Evolutionary conservation across 2,113 vertebrate genomes (phyloP), one percentile per base, ranked within the genome.

Genomic region (Lamprotornis superbus): DNA sequence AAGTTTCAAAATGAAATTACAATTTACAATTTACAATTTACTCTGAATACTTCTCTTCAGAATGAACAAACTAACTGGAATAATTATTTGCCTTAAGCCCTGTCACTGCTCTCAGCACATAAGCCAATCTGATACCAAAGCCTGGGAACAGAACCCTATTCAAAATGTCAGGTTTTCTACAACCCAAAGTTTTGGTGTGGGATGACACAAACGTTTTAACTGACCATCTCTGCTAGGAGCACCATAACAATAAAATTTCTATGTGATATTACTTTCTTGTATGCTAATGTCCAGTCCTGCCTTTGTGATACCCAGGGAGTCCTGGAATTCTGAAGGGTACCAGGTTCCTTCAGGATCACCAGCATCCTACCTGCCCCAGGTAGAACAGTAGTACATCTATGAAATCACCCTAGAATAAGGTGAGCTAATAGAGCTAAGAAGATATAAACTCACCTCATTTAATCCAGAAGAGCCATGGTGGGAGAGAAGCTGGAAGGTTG

Each of bases 221-320:
- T 78, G 35, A 35, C 10, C 49, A 12, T 47, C 27, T 81, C 59
- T 81, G 8, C 49, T 31, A 80, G 11, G 22, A 76, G 11, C 20
- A 55, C 27, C 20, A 8, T 16, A 89, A 68, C 1, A 3, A 12
- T 15, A 77, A 87, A 37, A 47, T 33, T 59, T 63, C 28, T 39
- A 9, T 40, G 10, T 2, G 2, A 5, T 27, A 61, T 35, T 52
- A 8, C 15, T 67, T 60, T 63, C 12, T 14, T 2, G 0, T 23
- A n/a, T 28, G 31, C 2, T 53, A 49, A 52, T 46, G 7, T 42
- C 17, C 40, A 57, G 2, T 56, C 33, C 24, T 30, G 12, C 12
- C 15, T 63, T 70, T 53, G 18, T 37, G 12, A 37, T 55, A 40
- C 3, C 23, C 3, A 50, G 8, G 10, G 67, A 88, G 17, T 28